These are phyloP conservation scores for Glossophaga mutica DNA, from an alignment of 2,797 vertebrate genomes.

Conservation along the genomic window DNA sequence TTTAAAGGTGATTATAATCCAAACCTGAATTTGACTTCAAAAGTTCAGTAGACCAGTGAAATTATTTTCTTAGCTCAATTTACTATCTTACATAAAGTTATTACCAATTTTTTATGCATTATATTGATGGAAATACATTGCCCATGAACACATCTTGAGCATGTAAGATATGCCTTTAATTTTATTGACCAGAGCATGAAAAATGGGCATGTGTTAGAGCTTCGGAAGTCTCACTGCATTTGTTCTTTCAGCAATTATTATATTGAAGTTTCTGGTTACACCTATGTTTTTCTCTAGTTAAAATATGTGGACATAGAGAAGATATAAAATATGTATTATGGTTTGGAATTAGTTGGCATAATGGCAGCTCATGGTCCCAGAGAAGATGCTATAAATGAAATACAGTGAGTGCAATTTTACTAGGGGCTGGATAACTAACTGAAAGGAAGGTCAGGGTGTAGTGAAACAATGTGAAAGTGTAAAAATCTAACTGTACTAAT, in stretches of 20 bases:
- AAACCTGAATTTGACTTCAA: conserved; percentile 10
- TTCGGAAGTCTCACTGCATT: neutral
- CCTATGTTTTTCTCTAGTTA: neutral
- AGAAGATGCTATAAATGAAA: neutral
- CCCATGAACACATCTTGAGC: neutral
- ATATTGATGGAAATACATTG: neutral
- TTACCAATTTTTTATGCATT: neutral
- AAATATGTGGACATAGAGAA: neutral
- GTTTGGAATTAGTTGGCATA: neutral
- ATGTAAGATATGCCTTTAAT: neutral
- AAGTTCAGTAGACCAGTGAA: neutral
- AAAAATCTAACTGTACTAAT: neutral
- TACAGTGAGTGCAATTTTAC: conserved; percentile 5
- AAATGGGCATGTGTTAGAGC: neutral
- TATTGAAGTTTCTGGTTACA: neutral
- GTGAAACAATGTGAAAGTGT: neutral
- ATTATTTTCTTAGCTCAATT: neutral
- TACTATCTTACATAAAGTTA: neutral
- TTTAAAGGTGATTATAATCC: neutral
- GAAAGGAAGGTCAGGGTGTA: neutral
- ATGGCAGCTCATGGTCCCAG: neutral
- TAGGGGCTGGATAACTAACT: neutral
- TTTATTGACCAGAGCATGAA: neutral
- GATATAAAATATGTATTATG: neutral
- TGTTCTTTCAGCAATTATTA: neutral